phyloP scores from a whole-genome alignment of 2,797 vertebrate genomes.

The Phrynocephalus guinanensis region DNA sequence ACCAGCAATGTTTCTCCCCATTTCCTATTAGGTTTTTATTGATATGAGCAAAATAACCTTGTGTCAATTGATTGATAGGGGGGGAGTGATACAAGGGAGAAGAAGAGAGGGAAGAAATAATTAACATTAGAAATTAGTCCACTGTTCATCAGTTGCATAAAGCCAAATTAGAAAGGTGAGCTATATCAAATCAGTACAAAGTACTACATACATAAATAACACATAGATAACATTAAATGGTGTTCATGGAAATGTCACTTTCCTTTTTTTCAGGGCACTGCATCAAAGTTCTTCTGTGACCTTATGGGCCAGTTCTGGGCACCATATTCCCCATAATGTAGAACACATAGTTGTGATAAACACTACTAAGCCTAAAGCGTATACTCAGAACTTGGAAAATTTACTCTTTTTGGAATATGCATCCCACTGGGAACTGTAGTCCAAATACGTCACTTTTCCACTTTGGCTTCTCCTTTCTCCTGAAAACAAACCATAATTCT shows the following conservation, averaged over 20 bases:
- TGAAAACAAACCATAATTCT: neutral
- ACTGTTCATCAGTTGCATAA: constrained; percentile 1
- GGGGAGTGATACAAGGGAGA: constrained; percentile 24
- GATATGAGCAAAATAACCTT: neutral
- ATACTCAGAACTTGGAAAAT: neutral
- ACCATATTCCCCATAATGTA: too few relatives aligned
- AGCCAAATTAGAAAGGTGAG: constrained; percentile 28
- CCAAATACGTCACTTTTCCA: too few relatives aligned
- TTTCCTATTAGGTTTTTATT: neutral
- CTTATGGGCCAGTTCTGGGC: neutral
- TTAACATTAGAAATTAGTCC: neutral
- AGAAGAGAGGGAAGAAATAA: neutral
- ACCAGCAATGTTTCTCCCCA: constrained; percentile 2
- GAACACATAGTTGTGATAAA: too few relatives aligned
- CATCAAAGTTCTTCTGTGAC: neutral
- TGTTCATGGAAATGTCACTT: neutral
- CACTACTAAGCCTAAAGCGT: neutral
- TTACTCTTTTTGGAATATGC: too few relatives aligned
- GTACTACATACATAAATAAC: too few relatives aligned
- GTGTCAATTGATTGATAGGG: neutral
- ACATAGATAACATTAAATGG: neutral
- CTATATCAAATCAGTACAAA: constrained; percentile 2
- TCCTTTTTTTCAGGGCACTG: neutral
- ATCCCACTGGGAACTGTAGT: too few relatives aligned
- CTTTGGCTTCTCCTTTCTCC: too few relatives aligned